These are phyloP conservation scores for Vanessa cardui DNA, from an alignment of 2,888 invertebrate species.

Conservation along the genomic window DNA sequence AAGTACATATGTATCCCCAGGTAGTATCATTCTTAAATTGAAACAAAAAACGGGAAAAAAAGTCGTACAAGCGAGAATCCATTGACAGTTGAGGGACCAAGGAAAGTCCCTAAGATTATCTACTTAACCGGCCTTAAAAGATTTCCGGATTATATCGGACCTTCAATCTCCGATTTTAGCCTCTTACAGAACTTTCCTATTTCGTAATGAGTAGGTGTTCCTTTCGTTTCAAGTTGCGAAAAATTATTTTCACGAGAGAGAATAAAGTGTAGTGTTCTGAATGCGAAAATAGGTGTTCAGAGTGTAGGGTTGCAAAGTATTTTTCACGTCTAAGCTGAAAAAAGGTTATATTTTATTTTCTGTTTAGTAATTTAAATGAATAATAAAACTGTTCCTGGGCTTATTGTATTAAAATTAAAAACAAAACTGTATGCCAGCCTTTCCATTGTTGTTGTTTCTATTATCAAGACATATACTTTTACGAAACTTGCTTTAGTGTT, in stretches of 20 bases:
- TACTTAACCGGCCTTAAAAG: conserved; percentile 58
- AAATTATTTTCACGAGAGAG: conserved; percentile 30
- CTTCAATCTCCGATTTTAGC: conserved; percentile 43
- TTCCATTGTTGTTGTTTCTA: too few species aligned
- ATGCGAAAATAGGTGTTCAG: conserved; percentile 35
- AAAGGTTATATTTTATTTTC: not conserved
- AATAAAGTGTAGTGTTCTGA: conserved; percentile 32
- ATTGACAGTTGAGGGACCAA: conserved; percentile 16
- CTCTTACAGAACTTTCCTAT: conserved; percentile 47
- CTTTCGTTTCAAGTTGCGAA: conserved; percentile 31
- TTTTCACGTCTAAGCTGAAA: not conserved
- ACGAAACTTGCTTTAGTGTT: too few species aligned
- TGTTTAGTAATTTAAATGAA: too few species aligned
- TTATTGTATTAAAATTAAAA: too few species aligned
- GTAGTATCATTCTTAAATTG: too few species aligned
- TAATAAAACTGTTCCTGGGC: too few species aligned
- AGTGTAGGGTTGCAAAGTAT: conserved; percentile 9
- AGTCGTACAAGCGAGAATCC: conserved; percentile 8
- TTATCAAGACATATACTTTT: too few species aligned
- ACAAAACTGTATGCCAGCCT: too few species aligned
- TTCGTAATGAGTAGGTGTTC: conserved; percentile 27
- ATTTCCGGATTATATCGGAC: conserved; percentile 60
- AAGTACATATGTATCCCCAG: too few species aligned
- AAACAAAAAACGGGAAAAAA: too few species aligned
- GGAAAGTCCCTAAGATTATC: conserved; percentile 54